Conservation (phyloP, 2,113 vertebrate genomes). For the Bagarius yarrelli region DNA sequence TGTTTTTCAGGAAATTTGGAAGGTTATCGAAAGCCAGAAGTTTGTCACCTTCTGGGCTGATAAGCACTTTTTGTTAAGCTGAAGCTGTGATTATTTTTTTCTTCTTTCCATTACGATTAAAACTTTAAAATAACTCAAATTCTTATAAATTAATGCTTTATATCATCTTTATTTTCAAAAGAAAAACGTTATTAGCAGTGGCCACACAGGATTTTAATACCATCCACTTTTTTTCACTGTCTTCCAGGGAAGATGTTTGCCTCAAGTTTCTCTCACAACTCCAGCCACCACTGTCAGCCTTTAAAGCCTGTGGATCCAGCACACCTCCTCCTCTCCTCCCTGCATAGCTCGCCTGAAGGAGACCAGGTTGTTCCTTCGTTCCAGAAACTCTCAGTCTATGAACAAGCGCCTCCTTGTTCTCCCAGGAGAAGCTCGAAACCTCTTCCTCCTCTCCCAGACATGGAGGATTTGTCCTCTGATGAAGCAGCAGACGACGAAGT, state of each 20-base stretch:
- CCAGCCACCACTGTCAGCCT: constrained; percentile 59
- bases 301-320: constrained; percentile 63
- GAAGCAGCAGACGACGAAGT: constrained; percentile 89
- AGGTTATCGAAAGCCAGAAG: constrained; percentile 71
- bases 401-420: constrained; percentile 63
- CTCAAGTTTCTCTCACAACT: constrained; percentile 46
- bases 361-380: constrained; percentile 79
- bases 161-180: too few species aligned
- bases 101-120: constrained; percentile 36
- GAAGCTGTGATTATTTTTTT: constrained; percentile 70
- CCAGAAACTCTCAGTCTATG: constrained; percentile 74
- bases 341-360: constrained; percentile 62
- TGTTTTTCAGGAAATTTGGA: constrained; percentile 66
- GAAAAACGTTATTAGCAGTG: too few species aligned
- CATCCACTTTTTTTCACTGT: constrained; percentile 20
- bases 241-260: constrained; percentile 63
- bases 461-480: constrained; percentile 68
- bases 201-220: constrained; percentile 12
- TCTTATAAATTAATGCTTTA: too few species aligned
- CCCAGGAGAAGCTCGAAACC: constrained; percentile 79
- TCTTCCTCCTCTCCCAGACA: constrained; percentile 84
- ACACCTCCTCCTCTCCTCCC: constrained; percentile 59
- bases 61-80: constrained; percentile 52
- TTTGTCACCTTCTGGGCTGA: constrained; percentile 53
- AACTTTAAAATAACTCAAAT: too few species aligned